Percentiles rank a stretch among this genome's conserved stretches.
phyloP scores from a whole-genome alignment of 2,113 vertebrate species.

The Picathartes gymnocephalus region DNA sequence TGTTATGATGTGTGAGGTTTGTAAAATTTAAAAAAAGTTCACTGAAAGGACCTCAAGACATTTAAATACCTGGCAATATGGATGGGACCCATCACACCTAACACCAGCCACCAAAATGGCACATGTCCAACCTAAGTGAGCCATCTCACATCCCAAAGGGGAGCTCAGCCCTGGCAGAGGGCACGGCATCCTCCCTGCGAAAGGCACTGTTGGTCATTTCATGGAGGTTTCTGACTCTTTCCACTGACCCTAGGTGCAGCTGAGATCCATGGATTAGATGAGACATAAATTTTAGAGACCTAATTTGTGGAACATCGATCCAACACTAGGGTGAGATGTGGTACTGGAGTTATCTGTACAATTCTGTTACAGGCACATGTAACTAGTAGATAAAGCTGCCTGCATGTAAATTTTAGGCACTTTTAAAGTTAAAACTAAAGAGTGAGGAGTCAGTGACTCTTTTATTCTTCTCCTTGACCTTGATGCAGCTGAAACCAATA shows the following conservation, averaged over 20 bases:
- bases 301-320: neutral
- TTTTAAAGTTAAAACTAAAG: neutral
- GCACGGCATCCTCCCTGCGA: neutral
- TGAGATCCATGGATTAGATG: neutral
- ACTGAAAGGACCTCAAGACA: neutral
- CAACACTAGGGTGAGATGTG: neutral
- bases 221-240: neutral
- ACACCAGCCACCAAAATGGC: neutral
- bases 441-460: neutral
- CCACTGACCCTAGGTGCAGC: neutral
- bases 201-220: rapidly evolving
- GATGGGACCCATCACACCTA: neutral
- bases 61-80: neutral
- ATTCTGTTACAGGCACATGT: neutral
- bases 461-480: neutral
- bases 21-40: neutral
- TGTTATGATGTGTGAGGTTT: neutral
- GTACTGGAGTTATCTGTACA: neutral
- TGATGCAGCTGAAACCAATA: neutral
- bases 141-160: neutral
- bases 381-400: neutral
- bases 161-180: neutral
- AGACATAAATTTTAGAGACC: neutral
- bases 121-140: neutral
- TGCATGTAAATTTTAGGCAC: neutral